Evolutionary conservation across 2,888 invertebrate species (phyloP).

Genomic region (Coenonympha arcania): DNA sequence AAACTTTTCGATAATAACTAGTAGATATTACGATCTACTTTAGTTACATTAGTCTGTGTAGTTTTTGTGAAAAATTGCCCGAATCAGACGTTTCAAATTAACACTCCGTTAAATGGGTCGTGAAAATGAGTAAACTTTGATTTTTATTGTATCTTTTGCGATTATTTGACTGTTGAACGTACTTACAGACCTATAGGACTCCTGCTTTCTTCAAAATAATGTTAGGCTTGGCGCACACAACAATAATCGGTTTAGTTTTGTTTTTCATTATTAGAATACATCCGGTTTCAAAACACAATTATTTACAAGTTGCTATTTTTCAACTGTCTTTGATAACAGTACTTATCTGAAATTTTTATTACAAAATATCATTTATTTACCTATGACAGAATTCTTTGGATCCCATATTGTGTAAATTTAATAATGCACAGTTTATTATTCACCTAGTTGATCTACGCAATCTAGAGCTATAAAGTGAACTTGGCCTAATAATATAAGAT

Average conservation of each 20-base stretch:
- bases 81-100: slow-evolving; percentile 44
- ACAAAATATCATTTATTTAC: too few relatives aligned
- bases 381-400: too few relatives aligned
- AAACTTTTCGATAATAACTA: too few relatives aligned
- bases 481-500: too few relatives aligned
- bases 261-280: background rate
- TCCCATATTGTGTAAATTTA: too few relatives aligned
- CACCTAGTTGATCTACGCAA: background rate
- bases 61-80: slow-evolving; percentile 34
- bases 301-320: too few relatives aligned
- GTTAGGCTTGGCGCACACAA: background rate
- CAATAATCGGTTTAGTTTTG: background rate
- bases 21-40: too few relatives aligned
- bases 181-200: background rate
- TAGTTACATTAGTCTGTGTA: slow-evolving; percentile 9
- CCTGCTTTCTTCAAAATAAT: background rate
- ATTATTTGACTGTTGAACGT: slow-evolving; percentile 13
- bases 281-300: too few relatives aligned
- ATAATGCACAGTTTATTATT: background rate
- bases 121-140: slow-evolving; percentile 28
- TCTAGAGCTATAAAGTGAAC: background rate
- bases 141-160: slow-evolving; percentile 24
- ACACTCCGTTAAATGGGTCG: slow-evolving; percentile 33
- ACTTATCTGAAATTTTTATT: too few relatives aligned
- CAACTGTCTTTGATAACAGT: too few relatives aligned